Percentiles rank a stretch among this genome's conserved stretches.
Conservation (phyloP, 1,140 invertebrate genomes). For the Leptonema lineaticorne region DNA sequence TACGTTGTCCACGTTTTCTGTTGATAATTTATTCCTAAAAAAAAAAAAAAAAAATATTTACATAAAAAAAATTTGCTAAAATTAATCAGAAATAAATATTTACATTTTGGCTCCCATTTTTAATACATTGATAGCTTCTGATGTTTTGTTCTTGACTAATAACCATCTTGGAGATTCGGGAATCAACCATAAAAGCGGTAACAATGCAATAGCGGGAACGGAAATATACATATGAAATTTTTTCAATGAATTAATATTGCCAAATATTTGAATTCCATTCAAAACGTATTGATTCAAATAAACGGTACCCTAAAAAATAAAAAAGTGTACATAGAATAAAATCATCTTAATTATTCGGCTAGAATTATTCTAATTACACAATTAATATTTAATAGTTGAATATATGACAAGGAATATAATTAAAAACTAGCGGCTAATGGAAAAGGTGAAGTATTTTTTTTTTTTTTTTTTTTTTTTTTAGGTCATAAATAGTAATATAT, state of each 20-base stretch:
- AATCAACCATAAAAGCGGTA: conserved; percentile 73
- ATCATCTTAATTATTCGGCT: too few species aligned
- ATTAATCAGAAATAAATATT: conserved; percentile 21
- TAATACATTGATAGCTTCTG: conserved; percentile 68
- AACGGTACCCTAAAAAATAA: too few species aligned
- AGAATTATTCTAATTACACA: conserved; percentile 54
- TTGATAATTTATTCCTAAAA: conserved; percentile 56
- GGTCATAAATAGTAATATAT: too few species aligned
- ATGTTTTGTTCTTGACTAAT: conserved; percentile 65
- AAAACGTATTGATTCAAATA: too few species aligned
- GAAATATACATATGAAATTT: conserved; percentile 74
- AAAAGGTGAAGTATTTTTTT: neutral
- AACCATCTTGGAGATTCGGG: conserved; percentile 87
- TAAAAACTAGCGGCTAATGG: neutral
- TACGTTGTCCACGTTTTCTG: conserved; percentile 54
- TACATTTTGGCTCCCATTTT: conserved; percentile 63
- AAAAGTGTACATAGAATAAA: too few species aligned
- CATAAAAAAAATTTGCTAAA: too few species aligned
- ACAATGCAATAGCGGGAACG: conserved; percentile 67
- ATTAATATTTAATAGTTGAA: conserved; percentile 56
- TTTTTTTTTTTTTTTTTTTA: neutral
- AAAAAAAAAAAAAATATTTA: neutral
- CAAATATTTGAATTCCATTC: conserved; percentile 55
- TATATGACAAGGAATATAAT: too few species aligned
- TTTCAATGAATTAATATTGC: conserved; percentile 68